Conservation (phyloP, 2,797 vertebrate genomes). For the Eidolon dupreanum region DNA sequence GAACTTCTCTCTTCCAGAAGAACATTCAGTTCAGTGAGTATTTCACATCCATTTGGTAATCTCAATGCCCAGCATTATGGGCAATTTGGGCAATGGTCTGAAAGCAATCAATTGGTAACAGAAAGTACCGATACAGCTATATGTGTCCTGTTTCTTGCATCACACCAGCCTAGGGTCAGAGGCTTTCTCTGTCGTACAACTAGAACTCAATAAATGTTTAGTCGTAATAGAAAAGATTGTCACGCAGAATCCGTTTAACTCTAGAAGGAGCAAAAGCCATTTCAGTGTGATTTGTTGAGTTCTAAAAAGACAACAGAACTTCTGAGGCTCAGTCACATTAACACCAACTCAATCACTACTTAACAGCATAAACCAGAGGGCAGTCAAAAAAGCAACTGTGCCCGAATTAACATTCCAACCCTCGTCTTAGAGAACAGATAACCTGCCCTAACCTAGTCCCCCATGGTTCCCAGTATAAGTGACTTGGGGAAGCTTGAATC, state of each 20-base stretch:
- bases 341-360: background rate
- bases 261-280: conserved; percentile 26
- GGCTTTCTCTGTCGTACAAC: background rate
- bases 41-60: conserved; percentile 31
- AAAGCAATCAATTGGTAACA: background rate
- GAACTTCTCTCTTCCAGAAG: background rate
- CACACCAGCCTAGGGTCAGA: background rate
- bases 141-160: background rate
- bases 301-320: conserved; percentile 23
- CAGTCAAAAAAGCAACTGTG: background rate
- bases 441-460: background rate
- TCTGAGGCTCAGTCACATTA: background rate
- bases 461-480: background rate
- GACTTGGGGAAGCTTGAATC: background rate
- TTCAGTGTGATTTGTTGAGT: conserved; percentile 37
- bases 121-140: background rate
- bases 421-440: background rate
- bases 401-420: background rate
- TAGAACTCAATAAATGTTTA: conserved; percentile 19
- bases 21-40: background rate
- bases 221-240: conserved; percentile 17
- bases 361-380: background rate
- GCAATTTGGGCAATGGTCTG: background rate
- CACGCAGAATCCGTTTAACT: background rate
- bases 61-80: background rate